Percentiles rank a stretch among this genome's conserved stretches.
Evolutionary conservation across 2,113 vertebrate genomes (phyloP).

Genomic region (Xiphorhynchus elegans): DNA sequence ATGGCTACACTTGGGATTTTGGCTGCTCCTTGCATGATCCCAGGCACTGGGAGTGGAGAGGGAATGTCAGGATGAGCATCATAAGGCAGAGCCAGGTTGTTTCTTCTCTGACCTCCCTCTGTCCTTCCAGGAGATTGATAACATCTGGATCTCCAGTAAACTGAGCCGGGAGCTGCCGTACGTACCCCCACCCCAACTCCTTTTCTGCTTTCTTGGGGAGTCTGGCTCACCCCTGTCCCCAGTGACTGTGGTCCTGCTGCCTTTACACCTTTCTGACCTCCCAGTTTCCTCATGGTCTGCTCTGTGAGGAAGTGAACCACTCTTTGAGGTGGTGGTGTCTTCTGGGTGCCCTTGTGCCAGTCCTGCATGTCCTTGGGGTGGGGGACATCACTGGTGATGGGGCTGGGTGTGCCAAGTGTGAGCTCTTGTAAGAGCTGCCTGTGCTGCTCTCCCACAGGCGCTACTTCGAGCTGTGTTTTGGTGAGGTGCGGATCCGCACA

Average conservation of each 20-base stretch:
- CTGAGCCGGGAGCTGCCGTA: constrained; percentile 93
- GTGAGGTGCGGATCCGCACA: constrained; percentile 87
- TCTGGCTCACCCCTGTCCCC: background rate
- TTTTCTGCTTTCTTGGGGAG: background rate
- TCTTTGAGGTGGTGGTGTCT: background rate
- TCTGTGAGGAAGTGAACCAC: background rate
- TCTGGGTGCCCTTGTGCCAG: background rate
- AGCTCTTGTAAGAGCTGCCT: background rate
- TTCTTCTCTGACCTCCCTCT: background rate
- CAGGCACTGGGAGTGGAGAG: accelerated
- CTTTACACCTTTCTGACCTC: background rate
- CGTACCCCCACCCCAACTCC: constrained; percentile 57
- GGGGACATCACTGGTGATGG: background rate
- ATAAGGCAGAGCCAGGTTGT: background rate
- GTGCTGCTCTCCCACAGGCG: constrained; percentile 72
- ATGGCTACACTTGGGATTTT: background rate
- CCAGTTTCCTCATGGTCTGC: background rate
- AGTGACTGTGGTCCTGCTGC: background rate
- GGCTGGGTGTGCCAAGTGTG: accelerated
- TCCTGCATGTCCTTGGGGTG: accelerated
- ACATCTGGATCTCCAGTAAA: constrained; percentile 94
- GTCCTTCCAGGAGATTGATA: constrained; percentile 91
- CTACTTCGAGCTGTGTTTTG: constrained; percentile 91
- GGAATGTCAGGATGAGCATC: accelerated
- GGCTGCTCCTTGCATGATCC: background rate